Conservation (phyloP, 2,888 invertebrate genomes). For the Allophyes oxyacanthae region DNA sequence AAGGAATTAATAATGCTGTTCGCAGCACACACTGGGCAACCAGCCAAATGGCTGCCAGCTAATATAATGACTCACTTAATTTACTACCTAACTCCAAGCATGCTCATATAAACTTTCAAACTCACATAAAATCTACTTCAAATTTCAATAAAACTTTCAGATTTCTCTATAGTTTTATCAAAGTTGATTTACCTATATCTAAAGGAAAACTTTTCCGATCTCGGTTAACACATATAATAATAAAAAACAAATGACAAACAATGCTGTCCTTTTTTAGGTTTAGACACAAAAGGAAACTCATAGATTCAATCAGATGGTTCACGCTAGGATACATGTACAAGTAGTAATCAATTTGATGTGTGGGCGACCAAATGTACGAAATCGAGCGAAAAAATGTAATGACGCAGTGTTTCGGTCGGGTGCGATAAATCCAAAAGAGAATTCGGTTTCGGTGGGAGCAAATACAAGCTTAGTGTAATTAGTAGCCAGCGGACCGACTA, state of each 20-base stretch:
- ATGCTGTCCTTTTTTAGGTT: conserved; percentile 32
- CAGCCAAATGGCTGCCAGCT: conserved; percentile 50
- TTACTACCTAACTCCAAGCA: conserved; percentile 25
- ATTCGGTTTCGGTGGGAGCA: conserved; percentile 41
- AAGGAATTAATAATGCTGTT: conserved; percentile 38
- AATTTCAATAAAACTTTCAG: conserved; percentile 34
- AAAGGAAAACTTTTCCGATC: conserved; percentile 11
- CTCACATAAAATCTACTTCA: conserved; percentile 30
- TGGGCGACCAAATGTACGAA: conserved; percentile 54
- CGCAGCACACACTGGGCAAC: conserved; percentile 32
- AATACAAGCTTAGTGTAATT: conserved; percentile 44
- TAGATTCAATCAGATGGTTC: conserved; percentile 54
- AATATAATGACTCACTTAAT: conserved; percentile 35
- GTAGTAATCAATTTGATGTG: conserved; percentile 63
- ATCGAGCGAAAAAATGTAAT: conserved; percentile 67
- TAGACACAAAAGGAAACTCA: conserved; percentile 49
- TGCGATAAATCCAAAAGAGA: conserved; percentile 52
- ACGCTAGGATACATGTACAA: conserved; percentile 53
- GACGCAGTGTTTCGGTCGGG: conserved; percentile 52
- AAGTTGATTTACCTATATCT: conserved; percentile 31
- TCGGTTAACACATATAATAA: conserved; percentile 20
- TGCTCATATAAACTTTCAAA: conserved; percentile 32
- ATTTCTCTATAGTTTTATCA: conserved; percentile 9
- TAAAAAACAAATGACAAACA: conserved; percentile 27
- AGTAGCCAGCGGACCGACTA: conserved; percentile 32